Conservation (phyloP, 2,888 invertebrate genomes). For the Cosmia pyralina region DNA sequence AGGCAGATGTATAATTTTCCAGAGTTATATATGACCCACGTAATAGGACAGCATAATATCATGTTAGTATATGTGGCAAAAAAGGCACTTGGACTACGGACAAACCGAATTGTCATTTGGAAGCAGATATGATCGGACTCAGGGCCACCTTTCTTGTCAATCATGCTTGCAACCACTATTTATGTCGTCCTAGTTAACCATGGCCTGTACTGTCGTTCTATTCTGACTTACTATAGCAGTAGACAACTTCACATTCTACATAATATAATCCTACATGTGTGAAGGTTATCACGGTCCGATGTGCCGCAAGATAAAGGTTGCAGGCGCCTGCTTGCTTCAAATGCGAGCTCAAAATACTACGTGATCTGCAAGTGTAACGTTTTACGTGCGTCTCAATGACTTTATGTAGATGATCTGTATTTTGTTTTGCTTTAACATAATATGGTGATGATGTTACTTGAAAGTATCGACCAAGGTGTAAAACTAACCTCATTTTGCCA, state of each 20-base stretch:
- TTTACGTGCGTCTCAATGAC: slow-evolving; percentile 34
- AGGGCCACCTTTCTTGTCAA: background rate
- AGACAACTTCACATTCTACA: slow-evolving; percentile 1
- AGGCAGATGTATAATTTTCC: background rate
- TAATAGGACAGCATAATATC: background rate
- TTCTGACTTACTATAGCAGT: background rate
- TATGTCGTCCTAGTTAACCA: background rate
- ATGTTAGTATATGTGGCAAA: background rate
- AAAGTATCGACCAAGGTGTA: background rate
- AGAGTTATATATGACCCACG: too few species aligned
- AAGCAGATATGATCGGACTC: background rate
- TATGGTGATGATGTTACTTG: background rate
- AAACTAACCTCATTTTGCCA: background rate
- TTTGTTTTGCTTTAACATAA: slow-evolving; percentile 22
- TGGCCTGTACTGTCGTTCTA: background rate
- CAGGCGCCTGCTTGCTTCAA: slow-evolving; percentile 46
- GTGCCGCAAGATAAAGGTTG: slow-evolving; percentile 54
- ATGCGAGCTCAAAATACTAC: slow-evolving; percentile 43
- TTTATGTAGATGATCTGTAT: slow-evolving; percentile 41
- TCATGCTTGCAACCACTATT: background rate
- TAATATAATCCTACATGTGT: slow-evolving; percentile 33
- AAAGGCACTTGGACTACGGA: background rate
- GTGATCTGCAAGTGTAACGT: slow-evolving; percentile 51
- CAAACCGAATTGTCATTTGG: background rate
- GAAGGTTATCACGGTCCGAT: slow-evolving; percentile 42